phyloP scores from a whole-genome alignment of 2,888 invertebrate genomes.

The Maniola hyperantus region DNA sequence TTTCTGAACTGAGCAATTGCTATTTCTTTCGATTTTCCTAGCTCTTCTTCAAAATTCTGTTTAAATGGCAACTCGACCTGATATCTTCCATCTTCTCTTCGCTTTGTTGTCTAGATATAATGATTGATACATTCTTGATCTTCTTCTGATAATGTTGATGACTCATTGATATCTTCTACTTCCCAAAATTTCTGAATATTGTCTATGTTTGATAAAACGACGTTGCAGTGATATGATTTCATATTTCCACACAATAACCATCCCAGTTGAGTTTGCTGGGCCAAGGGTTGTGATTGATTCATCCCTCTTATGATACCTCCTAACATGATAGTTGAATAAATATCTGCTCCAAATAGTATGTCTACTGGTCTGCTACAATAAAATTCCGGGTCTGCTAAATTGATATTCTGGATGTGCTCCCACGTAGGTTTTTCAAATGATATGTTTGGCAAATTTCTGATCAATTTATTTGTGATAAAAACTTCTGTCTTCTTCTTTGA shows the following conservation, averaged over 20 bases:
- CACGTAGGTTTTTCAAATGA: too few species aligned
- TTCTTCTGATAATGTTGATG: slow-evolving; percentile 7
- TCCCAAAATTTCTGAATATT: slow-evolving; percentile 24
- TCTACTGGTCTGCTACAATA: too few species aligned
- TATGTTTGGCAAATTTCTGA: too few species aligned
- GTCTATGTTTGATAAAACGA: slow-evolving; percentile 21
- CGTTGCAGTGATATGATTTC: slow-evolving; percentile 25
- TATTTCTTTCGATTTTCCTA: slow-evolving; percentile 38
- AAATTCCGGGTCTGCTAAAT: too few species aligned
- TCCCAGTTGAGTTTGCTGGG: slow-evolving; percentile 38
- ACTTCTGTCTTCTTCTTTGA: too few species aligned
- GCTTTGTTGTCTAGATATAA: slow-evolving; percentile 25
- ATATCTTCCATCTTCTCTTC: slow-evolving; percentile 34
- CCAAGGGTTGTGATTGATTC: too few species aligned
- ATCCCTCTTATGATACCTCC: too few species aligned
- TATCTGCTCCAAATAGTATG: too few species aligned
- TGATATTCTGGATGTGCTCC: too few species aligned
- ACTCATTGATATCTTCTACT: too few species aligned
- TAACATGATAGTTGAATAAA: too few species aligned
- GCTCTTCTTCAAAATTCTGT: slow-evolving; percentile 20
- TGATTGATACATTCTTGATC: slow-evolving; percentile 22
- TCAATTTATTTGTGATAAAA: background rate
- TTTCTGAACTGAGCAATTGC: slow-evolving; percentile 41
- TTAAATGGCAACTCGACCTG: slow-evolving; percentile 37
- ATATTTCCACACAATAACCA: slow-evolving; percentile 37